A percentile compares a stretch with the other conserved stretches of the same genome.
phyloP scores from a whole-genome alignment of 2,888 invertebrate genomes.

The Pristionchus mayeri region DNA sequence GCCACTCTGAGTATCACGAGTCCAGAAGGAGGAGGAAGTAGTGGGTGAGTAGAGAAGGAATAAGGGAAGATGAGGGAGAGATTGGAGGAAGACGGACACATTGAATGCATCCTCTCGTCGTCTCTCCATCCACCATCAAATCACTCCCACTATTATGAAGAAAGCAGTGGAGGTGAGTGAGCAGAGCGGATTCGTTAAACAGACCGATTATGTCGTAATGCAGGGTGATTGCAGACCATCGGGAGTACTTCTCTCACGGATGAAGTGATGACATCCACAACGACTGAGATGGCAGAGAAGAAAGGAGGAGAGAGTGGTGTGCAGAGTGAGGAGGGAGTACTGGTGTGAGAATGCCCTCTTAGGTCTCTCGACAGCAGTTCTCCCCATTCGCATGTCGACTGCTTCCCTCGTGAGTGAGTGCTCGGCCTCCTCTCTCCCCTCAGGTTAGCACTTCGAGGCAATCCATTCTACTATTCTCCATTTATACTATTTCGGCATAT shows the following conservation, averaged over 20 bases:
- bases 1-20: background rate
- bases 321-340: background rate
- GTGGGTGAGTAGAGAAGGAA: background rate
- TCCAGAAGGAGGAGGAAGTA: background rate
- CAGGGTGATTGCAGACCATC: background rate
- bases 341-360: background rate
- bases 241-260: background rate
- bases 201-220: background rate
- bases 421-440: constrained; percentile 44
- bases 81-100: background rate
- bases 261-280: constrained; percentile 3
- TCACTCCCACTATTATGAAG: constrained; percentile 28
- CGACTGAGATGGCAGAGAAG: background rate
- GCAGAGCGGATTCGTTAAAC: too few relatives aligned
- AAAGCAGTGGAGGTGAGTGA: background rate
- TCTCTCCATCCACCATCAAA: background rate
- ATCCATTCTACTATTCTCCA: too few relatives aligned
- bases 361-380: background rate
- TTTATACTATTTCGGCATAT: too few relatives aligned
- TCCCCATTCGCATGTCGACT: constrained; percentile 23
- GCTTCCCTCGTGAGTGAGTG: constrained; percentile 43
- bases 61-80: background rate
- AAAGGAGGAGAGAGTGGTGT: background rate
- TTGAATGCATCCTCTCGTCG: constrained; percentile 33
- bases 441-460: background rate